Evolutionary conservation across 1,140 invertebrate genomes (phyloP), one percentile per base, ranked within the genome.

Genomic region (Ectropis grisescens): DNA sequence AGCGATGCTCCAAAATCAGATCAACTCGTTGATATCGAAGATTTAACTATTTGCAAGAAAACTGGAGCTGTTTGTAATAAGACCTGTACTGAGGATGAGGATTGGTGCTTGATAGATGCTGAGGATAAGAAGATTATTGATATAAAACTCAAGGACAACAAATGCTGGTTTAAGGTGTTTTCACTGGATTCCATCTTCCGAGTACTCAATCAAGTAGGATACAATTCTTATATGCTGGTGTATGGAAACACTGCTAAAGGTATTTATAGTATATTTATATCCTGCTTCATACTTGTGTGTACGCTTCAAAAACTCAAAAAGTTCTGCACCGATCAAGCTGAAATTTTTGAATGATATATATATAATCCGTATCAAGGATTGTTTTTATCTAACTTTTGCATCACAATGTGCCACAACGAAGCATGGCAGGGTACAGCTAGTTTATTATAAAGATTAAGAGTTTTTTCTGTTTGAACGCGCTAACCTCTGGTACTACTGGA

Each of bases 161-260:
- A 47, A 13, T 25, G 33, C 7, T 78, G 68, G 70, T 69, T 44
- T 16, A 59, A 47, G 33, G 72, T 64, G 1, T 12, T 41, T 9
- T 35, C 36, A 0, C 8, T 78, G 9, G 13, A 14, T 3, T 52
- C 70, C 14, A 41, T 74, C 2, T 66, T 71, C 43, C 22, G 43
- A 2, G 46, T 71, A 12, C 52, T 64, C 2, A 8, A 30, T 1
- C 12, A 30, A 15, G 37, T 48, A 31, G 51, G 45, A 8, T 13
- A 33, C 1, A 48, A 58, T 2, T 59, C 58, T 4, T 87, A 85
- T 43, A 84, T 85, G 66, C 35, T 87, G 1, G 74, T 87, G 1
- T 71, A 65, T 15, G 85, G 85, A 24, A 86, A 86, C 50, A 86
- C 84, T 46, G 61, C 66, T 11, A 72, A 62, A 67, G 71, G 71